Percentiles rank a stretch among this genome's conserved stretches.
Evolutionary conservation across 2,797 vertebrate genomes (phyloP).

Genomic region (Decapterus maruadsi): DNA sequence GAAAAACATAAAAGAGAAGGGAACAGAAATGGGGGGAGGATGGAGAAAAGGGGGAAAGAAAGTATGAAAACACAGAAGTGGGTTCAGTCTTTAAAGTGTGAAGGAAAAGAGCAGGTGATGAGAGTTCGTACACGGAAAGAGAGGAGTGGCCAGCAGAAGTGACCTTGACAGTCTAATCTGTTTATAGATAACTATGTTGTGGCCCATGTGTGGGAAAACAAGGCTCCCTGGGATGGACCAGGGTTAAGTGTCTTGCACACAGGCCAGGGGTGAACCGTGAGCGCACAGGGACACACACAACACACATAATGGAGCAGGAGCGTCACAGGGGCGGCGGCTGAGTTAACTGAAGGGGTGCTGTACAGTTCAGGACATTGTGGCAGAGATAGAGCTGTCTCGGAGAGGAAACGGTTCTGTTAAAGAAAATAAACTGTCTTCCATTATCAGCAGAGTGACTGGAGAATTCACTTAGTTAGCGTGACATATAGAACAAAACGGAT

Average conservation of each 20-base stretch:
- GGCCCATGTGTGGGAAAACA: slow-evolving; percentile 71
- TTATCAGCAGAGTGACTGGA: slow-evolving; percentile 20
- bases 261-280: slow-evolving; percentile 11
- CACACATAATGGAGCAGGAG: slow-evolving; percentile 23
- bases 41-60: not conserved
- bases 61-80: not conserved
- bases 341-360: slow-evolving; percentile 30
- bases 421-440: slow-evolving; percentile 48
- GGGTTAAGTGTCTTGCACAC: slow-evolving; percentile 58
- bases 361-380: slow-evolving; percentile 31
- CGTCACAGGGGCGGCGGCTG: slow-evolving; percentile 18
- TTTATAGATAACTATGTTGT: slow-evolving; percentile 70
- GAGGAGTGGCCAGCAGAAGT: slow-evolving; percentile 41
- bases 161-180: slow-evolving; percentile 69
- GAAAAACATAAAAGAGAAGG: not conserved
- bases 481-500: slow-evolving; percentile 7
- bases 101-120: slow-evolving; percentile 38
- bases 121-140: slow-evolving; percentile 25
- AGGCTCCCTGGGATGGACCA: slow-evolving; percentile 52
- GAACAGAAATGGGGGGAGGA: not conserved
- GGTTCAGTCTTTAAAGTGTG: slow-evolving; percentile 1
- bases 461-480: slow-evolving; percentile 27
- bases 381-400: slow-evolving; percentile 38
- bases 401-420: slow-evolving; percentile 51
- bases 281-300: slow-evolving; percentile 18